Base-by-base conservation (phyloP, 2,113 vertebrate species). In the Lasiurus cinereus region DNA sequence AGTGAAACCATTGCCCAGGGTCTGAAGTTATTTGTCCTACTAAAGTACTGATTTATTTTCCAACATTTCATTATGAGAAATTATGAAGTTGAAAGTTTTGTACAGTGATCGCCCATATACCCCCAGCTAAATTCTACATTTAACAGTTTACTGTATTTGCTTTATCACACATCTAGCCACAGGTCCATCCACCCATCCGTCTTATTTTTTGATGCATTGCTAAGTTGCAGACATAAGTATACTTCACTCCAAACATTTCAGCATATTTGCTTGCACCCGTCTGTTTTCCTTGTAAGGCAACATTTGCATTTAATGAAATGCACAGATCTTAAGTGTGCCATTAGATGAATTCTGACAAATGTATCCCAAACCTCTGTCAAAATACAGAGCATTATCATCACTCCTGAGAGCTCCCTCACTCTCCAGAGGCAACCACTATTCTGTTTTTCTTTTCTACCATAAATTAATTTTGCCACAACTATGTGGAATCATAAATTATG, bases 401-500 rank as follows among this genome's bases (percentile, higher is more conserved):
- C 14, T 85, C 62, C 39, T 31, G 72, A 83, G 88, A 31, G 4
- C 70, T 88, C 73, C 64, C 43, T 27, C 11, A 13, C 15, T 1
- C 27, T 84, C 48, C 67, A 54, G 83, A 72, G 15, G 21, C 56
- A 72, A 29, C 31, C 21, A 10, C 59, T 39, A 12, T 46, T 86
- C 54, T n/a, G 88, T 59, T 36, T 78, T 66, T 43, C n/a, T 85
- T 74, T 76, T 59, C 78, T 27, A 27, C 72, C 16, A 15, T n/a
- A 83, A 22, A 69, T 83, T 33, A 66, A 93, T 86, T 83, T 83
- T 69, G 33, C 80, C 85, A 43, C 83, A 84, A 77, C 52, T 85
- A 54, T 14, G 31, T 50, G 52, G 33, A 82, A 16, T 86, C 12
- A 24, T 8, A 82, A 6, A 24, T 48, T 29, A 15, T 9, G 36